Evolutionary conservation across 2,888 invertebrate genomes (phyloP).

Genomic region (Halocaridina rubra): DNA sequence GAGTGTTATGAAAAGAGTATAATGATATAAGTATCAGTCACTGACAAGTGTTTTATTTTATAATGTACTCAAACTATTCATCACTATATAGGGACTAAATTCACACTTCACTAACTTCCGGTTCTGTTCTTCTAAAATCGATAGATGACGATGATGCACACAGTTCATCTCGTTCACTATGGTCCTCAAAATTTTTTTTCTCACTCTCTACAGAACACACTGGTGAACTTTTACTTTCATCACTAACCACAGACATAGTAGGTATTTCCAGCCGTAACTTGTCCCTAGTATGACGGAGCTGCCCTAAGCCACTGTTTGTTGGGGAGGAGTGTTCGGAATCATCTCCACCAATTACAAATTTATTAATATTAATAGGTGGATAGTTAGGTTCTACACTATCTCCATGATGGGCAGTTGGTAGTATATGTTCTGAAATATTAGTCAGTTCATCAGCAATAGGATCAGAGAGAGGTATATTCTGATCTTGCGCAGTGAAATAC

Average conservation of each 20-base stretch:
- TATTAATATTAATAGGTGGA: neutral
- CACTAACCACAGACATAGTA: slow-evolving; percentile 24
- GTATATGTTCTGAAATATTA: neutral
- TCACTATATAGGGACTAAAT: neutral
- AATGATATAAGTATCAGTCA: neutral
- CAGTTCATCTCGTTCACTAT: slow-evolving; percentile 6
- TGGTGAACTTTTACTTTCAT: neutral
- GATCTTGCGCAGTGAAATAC: slow-evolving; percentile 21
- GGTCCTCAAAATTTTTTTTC: neutral
- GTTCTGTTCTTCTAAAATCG: slow-evolving; percentile 24
- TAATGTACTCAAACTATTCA: neutral
- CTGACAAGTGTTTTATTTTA: slow-evolving; percentile 7
- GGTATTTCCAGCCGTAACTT: slow-evolving; percentile 42
- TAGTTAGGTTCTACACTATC: neutral
- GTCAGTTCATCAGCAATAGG: neutral
- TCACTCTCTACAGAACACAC: slow-evolving; percentile 14
- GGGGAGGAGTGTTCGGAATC: slow-evolving; percentile 15
- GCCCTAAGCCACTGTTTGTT: slow-evolving; percentile 13
- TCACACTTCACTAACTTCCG: slow-evolving; percentile 53
- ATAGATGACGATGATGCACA: neutral
- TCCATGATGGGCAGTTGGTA: neutral
- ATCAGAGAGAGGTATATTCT: neutral
- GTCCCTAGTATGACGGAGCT: slow-evolving; percentile 44
- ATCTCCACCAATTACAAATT: neutral
- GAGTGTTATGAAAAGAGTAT: slow-evolving; percentile 18